Evolutionary conservation across 2,888 invertebrate species (phyloP).

Genomic region (Drosophila algonquin): DNA sequence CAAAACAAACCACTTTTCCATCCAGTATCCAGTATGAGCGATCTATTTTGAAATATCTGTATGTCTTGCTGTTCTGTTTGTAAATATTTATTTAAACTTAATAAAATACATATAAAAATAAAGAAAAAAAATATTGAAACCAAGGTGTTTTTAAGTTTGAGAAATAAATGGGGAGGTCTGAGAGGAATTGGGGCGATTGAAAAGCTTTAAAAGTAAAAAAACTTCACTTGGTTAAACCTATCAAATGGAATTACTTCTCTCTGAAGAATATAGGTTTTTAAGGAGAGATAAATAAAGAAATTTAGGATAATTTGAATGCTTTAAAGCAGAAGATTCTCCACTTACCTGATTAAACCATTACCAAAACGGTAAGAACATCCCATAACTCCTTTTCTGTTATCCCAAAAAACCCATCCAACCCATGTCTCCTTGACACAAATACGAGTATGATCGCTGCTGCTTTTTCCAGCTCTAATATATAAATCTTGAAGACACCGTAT

Average conservation of each 20-base stretch:
- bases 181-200: not conserved
- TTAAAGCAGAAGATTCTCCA: not conserved
- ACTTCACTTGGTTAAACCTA: no score
- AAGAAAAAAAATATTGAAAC: constrained; percentile 34
- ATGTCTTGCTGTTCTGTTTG: constrained; percentile 72
- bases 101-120: constrained; percentile 74
- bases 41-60: constrained; percentile 42
- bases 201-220: not conserved
- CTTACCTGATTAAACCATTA: constrained; percentile 24
- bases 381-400: constrained; percentile 49
- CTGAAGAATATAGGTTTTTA: not conserved
- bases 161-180: no score
- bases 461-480: constrained; percentile 23
- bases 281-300: not conserved
- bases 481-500: constrained; percentile 25
- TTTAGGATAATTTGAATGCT: not conserved
- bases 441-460: constrained; percentile 6
- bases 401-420: constrained; percentile 9
- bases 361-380: constrained; percentile 28
- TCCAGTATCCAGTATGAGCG: constrained; percentile 40
- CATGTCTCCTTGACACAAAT: constrained; percentile 42
- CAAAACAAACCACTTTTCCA: constrained; percentile 12
- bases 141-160: not conserved
- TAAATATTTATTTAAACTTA: constrained; percentile 81
- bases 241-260: no score